A percentile compares a stretch with the other conserved stretches of the same genome.
These are phyloP conservation scores for Thalassophryne amazonica DNA, from an alignment of 2,797 vertebrate genomes.

Conservation along the genomic window DNA sequence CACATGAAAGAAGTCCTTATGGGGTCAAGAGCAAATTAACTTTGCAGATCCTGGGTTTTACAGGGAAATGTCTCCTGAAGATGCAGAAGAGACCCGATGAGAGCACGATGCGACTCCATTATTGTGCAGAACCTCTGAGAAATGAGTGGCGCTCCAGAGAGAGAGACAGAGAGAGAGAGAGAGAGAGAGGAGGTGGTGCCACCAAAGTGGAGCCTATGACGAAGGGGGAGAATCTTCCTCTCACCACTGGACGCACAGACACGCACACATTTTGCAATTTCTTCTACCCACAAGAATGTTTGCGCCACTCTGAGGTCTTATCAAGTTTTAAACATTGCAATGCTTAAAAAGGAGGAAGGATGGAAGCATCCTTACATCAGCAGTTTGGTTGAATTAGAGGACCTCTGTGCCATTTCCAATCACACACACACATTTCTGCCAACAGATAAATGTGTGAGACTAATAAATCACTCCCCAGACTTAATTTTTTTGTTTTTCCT, in stretches of 20 bases:
- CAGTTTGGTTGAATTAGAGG: too few relatives aligned
- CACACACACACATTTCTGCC: neutral
- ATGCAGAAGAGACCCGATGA: conserved; percentile 35
- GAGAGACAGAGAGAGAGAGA: conserved; percentile 27
- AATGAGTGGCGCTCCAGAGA: conserved; percentile 28
- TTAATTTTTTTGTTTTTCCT: conserved; percentile 42
- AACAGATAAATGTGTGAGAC: conserved; percentile 27
- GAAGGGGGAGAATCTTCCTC: conserved; percentile 60
- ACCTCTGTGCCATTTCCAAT: too few relatives aligned
- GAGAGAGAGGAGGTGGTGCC: conserved; percentile 32
- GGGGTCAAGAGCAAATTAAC: conserved; percentile 23
- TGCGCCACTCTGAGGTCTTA: neutral
- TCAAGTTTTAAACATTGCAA: neutral
- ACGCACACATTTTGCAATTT: conserved; percentile 32
- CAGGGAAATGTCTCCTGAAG: conserved; percentile 14
- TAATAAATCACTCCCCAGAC: conserved; percentile 43
- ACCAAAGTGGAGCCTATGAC: conserved; percentile 62
- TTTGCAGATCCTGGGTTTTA: conserved; percentile 16
- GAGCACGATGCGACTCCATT: conserved; percentile 38
- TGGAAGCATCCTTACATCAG: too few relatives aligned
- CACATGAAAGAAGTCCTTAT: conserved; percentile 58
- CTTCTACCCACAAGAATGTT: conserved; percentile 41
- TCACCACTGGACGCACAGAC: conserved; percentile 5
- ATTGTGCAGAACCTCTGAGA: conserved; percentile 39
- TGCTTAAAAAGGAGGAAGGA: neutral